phyloP scores from a whole-genome alignment of 2,113 vertebrate genomes.

The Mustelus asterias region DNA sequence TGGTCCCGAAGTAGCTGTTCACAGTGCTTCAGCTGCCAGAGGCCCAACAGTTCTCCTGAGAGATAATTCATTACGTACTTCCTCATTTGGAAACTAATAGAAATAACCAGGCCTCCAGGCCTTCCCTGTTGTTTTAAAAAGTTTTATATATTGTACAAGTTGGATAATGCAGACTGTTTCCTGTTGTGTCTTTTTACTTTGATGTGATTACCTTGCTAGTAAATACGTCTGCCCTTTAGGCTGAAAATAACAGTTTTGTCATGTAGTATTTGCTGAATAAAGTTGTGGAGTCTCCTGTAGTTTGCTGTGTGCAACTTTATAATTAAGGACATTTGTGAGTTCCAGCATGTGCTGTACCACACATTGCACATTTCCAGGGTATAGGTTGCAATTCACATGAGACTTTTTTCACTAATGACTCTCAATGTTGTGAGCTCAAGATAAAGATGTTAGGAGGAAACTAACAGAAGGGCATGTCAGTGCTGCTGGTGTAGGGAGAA shows the following conservation, averaged over 20 bases:
- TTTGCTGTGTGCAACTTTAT: neutral
- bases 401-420: too few species aligned
- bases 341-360: too few species aligned
- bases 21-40: neutral
- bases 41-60: neutral
- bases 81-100: neutral
- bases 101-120: neutral
- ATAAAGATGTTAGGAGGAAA: neutral
- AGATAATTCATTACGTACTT: neutral
- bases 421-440: neutral
- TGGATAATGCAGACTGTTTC: neutral
- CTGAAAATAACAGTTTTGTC: neutral
- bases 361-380: too few species aligned
- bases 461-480: neutral
- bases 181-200: neutral
- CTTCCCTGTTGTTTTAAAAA: neutral
- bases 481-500: neutral
- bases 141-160: neutral
- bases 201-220: neutral
- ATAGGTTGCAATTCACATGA: too few species aligned
- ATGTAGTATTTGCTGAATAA: neutral
- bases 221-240: neutral
- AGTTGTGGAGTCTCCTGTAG: neutral
- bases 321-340: neutral
- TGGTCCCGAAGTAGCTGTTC: neutral